phyloP scores from a whole-genome alignment of 1,140 invertebrate species.

The Portunus trituberculatus region DNA sequence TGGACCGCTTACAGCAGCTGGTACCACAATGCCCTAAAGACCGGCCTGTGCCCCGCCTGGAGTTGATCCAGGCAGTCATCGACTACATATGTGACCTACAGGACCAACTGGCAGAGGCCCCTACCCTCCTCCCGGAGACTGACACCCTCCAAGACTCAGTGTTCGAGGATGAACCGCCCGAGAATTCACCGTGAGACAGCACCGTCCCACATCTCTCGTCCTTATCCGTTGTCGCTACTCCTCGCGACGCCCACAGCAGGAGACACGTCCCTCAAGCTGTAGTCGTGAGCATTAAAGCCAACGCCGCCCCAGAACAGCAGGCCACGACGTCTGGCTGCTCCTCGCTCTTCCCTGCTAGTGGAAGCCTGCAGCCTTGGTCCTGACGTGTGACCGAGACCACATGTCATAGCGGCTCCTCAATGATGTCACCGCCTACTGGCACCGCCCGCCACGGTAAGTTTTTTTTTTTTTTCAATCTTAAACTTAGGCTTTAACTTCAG shows the following conservation, averaged over 20 bases:
- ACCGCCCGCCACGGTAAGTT: neutral
- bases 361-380: neutral
- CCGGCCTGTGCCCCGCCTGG: conserved; percentile 62
- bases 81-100: conserved; percentile 67
- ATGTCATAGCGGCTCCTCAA: neutral
- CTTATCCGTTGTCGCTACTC: neutral
- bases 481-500: no score
- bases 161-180: conserved; percentile 36
- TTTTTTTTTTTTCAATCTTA: neutral
- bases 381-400: neutral
- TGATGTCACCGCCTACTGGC: neutral
- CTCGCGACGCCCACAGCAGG: neutral
- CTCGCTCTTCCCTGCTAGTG: neutral
- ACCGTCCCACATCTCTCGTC: neutral
- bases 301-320: neutral
- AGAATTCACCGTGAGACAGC: neutral
- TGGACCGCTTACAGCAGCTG: conserved; percentile 68
- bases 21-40: conserved; percentile 68
- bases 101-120: conserved; percentile 50
- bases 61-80: conserved; percentile 69
- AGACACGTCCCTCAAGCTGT: neutral
- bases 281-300: neutral
- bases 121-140: neutral
- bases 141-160: conserved; percentile 38
- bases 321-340: neutral